Conservation (phyloP, 2,797 vertebrate genomes). For the Nannoperca obscura region DNA sequence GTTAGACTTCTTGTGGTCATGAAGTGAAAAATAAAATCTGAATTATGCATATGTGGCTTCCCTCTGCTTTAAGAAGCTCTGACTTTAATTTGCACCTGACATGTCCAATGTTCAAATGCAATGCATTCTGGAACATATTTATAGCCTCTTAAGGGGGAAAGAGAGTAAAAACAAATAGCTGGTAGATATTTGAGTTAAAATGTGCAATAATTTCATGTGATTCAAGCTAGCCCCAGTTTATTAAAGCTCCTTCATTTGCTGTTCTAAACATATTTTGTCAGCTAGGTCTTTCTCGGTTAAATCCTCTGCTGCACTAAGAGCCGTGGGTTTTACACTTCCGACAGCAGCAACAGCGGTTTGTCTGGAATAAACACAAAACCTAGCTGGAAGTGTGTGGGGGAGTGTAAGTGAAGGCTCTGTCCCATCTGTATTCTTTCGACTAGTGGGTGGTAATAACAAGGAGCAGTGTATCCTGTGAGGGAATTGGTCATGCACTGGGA, state of each 20-base stretch:
- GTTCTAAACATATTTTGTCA: neutral
- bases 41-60: neutral
- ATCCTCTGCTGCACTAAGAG: neutral
- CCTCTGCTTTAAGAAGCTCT: neutral
- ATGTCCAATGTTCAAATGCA: neutral
- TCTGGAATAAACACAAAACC: conserved; percentile 30
- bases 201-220: neutral
- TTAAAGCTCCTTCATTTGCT: neutral
- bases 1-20: neutral
- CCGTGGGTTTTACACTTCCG: neutral
- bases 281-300: neutral
- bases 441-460: conserved; percentile 46
- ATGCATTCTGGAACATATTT: neutral
- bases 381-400: conserved; percentile 32
- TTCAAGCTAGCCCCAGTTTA: neutral
- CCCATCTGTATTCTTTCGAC: conserved; percentile 25
- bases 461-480: conserved; percentile 20
- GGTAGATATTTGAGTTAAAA: neutral
- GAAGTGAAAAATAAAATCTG: neutral
- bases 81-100: neutral
- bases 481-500: conserved; percentile 1
- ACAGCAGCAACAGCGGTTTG: conserved; percentile 23
- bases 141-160: neutral
- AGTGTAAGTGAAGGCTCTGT: conserved; percentile 30
- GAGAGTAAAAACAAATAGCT: neutral